Base-by-base conservation (phyloP, 2,113 vertebrate species). In the Spizaetus ornatus region DNA sequence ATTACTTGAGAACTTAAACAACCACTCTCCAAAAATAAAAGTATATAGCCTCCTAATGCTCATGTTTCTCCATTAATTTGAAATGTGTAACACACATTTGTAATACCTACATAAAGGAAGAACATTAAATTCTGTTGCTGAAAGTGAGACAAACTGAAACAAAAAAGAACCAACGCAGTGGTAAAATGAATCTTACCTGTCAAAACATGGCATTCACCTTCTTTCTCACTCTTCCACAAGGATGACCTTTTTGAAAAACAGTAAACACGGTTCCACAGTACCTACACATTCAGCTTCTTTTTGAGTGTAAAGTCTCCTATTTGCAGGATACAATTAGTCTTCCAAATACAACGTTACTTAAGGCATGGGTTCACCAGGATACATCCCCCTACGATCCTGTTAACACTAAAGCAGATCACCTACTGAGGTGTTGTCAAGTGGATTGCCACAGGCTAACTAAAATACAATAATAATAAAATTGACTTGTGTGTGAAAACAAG, bases 51-150 rank as follows among this genome's bases (percentile, higher is more conserved):
- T 70, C 27, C 47, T 19, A 9, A 10, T 16, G 42, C 27, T 65
- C 27, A 3, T 12, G 22, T 13, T 20, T 82, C 6, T 16, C 26
- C 13, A 2, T 20, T 59, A 17, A 18, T 56, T 45, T 38, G 38
- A 50, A 63, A 79, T 10, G 32, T 14, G 8, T 42, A 45, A 9
- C 10, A 13, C 3, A 0, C 40, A 17, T 59, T 66, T 0, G 0
- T 36, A 16, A 29, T 8, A 26, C 9, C 16, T 50, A 42, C 16
- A 20, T 19, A 7, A 36, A 70, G 36, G 16, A 70, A 26, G 13
- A 91, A 22, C 12, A 13, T 48, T 13, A 36, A 53, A 38, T 59
- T 58, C 18, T 40, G 36, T n/a, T 73, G 27, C 58, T 70, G 71
- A 29, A 70, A 87, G 71, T 21, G 13, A 50, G n/a, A 45, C 6